These are phyloP conservation scores for Bombus waltoni DNA, from an alignment of 1,140 invertebrate species.

Conservation along the genomic window DNA sequence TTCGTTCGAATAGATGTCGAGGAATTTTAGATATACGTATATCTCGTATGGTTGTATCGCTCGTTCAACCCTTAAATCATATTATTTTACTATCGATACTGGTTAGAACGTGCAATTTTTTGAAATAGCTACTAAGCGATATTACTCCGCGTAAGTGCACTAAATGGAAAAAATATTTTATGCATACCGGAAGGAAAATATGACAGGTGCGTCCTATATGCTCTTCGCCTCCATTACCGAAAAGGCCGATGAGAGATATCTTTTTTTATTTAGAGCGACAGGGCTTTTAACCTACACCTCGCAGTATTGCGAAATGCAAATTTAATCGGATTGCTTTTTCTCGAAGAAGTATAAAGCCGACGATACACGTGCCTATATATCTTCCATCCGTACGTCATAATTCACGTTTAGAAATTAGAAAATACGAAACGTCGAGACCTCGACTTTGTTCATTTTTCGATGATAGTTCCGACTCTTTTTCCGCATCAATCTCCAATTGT, in stretches of 20 bases:
- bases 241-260: background rate
- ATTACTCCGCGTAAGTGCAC: background rate
- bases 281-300: background rate
- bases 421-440: too few species aligned
- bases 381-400: too few species aligned
- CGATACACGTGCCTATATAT: background rate
- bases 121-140: background rate
- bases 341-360: background rate
- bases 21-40: too few species aligned
- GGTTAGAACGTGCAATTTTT: background rate
- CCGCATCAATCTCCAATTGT: too few species aligned
- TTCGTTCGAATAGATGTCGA: too few species aligned
- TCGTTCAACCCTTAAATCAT: background rate
- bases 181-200: background rate
- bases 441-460: too few species aligned
- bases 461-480: too few species aligned
- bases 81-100: background rate
- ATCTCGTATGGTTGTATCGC: too few species aligned
- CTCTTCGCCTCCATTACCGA: background rate
- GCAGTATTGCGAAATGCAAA: background rate
- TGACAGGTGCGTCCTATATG: background rate
- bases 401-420: too few species aligned
- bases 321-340: background rate
- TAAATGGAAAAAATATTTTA: conserved; percentile 3
- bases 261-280: conserved; percentile 2